Base-by-base conservation (phyloP, 2,797 vertebrate species). In the Rhynchotus rufescens region DNA sequence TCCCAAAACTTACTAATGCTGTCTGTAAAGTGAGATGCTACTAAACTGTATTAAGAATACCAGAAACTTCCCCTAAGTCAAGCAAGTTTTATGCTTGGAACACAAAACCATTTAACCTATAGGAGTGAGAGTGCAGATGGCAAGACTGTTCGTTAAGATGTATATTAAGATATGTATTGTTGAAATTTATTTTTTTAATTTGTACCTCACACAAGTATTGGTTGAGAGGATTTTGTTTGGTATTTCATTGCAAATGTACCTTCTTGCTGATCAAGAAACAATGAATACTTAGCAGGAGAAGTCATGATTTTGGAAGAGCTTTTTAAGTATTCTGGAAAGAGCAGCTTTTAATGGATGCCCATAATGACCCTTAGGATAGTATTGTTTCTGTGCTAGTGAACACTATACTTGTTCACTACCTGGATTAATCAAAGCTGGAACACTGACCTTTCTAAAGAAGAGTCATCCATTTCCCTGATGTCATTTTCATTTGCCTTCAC, bases 381-480 rank as follows among this genome's bases (percentile, higher is more conserved):
- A 32, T 84, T 73, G 40, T 91, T 95, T 94, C 86, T 86, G 44
- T 90, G 64, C 60, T 94, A 79, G 38, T 90, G 74, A 89, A 36
- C 69, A 68, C 56, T 32, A 15, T 78, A 34, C 10, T 69, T 87
- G 12, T 59, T 59, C 57, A 81, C 44, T 64, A 2, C 40, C 11
- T 34, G 7, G 65, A 60, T 78, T 89, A 80, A 57, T 78, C 51
- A 91, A 83, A 75, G 49, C 17, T 44, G 52, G 36, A 72, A 83
- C 78, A 52, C 44, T 90, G 75, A 78, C 21, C 16, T 78, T 81
- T 78, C 17, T 54, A 79, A 8, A 69, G 61, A 45, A 84, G 20
- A 34, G 8, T 47, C 57, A 57, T 65, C 60, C 0, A 0, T 74
- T 88, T 74, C 49, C 45, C 51, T 59, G 54, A 61, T 84, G 57